Conservation (phyloP, 2,797 vertebrate genomes). For the Anguilla anguilla region DNA sequence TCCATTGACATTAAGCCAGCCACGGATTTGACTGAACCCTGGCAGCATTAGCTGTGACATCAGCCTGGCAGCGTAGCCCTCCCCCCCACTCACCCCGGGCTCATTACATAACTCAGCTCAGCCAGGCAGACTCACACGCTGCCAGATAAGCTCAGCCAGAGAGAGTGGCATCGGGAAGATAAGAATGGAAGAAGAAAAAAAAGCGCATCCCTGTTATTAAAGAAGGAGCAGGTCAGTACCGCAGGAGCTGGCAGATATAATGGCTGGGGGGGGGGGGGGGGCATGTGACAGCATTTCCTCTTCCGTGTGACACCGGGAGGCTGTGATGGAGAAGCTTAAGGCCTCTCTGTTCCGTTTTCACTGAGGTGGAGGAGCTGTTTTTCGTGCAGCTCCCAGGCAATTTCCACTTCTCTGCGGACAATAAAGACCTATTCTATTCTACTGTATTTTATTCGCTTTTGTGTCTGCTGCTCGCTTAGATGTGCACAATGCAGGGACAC, state of each 20-base stretch:
- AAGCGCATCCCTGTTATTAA: background rate
- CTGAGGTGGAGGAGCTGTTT: background rate
- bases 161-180: background rate
- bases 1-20: background rate
- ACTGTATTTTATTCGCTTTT: background rate
- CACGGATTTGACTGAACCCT: background rate
- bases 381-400: background rate
- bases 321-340: background rate
- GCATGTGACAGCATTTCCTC: slow-evolving; percentile 9
- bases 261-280: background rate
- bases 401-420: background rate
- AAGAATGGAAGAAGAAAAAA: slow-evolving; percentile 11
- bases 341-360: background rate
- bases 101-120: slow-evolving; percentile 18
- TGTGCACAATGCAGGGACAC: background rate
- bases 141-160: background rate
- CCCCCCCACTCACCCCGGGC: background rate
- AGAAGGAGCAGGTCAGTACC: background rate
- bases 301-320: background rate
- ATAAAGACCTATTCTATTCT: background rate
- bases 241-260: background rate
- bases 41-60: background rate
- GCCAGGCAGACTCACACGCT: background rate
- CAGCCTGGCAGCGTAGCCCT: slow-evolving; percentile 1
- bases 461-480: background rate